Percentiles rank a stretch among this genome's conserved stretches.
Conservation (phyloP, 2,113 vertebrate species). For the Gavialis gangeticus region DNA sequence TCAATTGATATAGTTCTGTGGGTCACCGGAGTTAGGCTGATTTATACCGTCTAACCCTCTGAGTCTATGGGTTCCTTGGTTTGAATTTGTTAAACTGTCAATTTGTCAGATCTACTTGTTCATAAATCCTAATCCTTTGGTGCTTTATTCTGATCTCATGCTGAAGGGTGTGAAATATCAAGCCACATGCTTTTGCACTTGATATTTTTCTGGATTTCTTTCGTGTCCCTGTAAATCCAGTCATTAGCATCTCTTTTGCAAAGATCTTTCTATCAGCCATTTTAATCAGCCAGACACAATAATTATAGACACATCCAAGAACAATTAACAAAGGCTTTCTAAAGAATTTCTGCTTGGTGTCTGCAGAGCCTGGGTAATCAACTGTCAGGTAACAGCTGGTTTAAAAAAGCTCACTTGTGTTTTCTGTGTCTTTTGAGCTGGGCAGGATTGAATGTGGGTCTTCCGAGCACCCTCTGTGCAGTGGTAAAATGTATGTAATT, state of each 20-base stretch:
- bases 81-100: constrained; percentile 51
- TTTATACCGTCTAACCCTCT: constrained; percentile 1
- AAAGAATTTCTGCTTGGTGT: background rate
- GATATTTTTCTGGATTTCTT: constrained; percentile 59
- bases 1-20: constrained; percentile 20
- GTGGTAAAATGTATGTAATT: background rate
- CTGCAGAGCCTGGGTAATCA: background rate
- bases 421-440: background rate
- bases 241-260: constrained; percentile 20
- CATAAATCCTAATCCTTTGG: constrained; percentile 50
- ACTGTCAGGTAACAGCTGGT: constrained; percentile 34
- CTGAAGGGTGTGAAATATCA: constrained; percentile 66
- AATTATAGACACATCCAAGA: constrained; percentile 58
- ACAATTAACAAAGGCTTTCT: constrained; percentile 30
- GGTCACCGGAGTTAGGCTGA: background rate
- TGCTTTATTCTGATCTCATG: constrained; percentile 43
- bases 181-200: constrained; percentile 45
- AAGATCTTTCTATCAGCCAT: background rate
- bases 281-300: constrained; percentile 10
- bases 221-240: constrained; percentile 24
- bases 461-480: background rate
- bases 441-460: background rate
- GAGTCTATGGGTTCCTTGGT: constrained; percentile 13
- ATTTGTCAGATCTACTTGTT: constrained; percentile 54
- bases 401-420: background rate